These are phyloP conservation scores for Hylyphantes graminicola DNA, from an alignment of 1,140 invertebrate genomes.

Conservation along the genomic window DNA sequence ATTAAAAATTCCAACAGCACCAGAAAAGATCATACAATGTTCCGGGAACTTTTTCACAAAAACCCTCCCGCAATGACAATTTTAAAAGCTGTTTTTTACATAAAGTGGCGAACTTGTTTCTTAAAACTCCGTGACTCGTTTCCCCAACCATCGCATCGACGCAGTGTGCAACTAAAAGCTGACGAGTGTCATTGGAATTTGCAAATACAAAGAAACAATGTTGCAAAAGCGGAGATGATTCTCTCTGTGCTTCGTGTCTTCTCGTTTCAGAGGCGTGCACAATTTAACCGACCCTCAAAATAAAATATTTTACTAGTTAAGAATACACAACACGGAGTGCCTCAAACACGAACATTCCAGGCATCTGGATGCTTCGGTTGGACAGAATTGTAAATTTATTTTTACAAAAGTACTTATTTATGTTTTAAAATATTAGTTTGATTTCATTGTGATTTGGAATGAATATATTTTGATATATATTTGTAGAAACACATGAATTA, in stretches of 20 bases:
- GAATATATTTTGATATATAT: no score
- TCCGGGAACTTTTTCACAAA: no score
- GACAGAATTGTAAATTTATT: neutral
- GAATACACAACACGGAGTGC: constrained; percentile 48
- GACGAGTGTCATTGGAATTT: constrained; percentile 44
- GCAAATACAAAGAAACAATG: constrained; percentile 42
- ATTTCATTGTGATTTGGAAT: no score
- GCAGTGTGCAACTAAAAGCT: neutral
- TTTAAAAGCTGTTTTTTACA: constrained; percentile 9
- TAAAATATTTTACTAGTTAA: constrained; percentile 60
- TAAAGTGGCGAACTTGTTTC: no score
- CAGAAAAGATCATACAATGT: no score
- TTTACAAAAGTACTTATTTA: no score
- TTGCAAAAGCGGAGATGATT: constrained; percentile 2
- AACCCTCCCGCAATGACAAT: neutral
- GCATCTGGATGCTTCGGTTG: constrained; percentile 8
- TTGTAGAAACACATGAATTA: no score
- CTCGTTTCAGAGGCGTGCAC: constrained; percentile 25
- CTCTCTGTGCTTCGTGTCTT: neutral
- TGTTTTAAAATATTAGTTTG: no score
- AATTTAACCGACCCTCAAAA: constrained; percentile 57
- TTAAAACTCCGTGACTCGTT: no score
- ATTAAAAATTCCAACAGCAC: no score
- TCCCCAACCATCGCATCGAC: no score
- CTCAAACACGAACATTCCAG: constrained; percentile 46